Percentiles rank a stretch among this genome's conserved stretches.
These are phyloP conservation scores for Microdon myrmicae DNA, from an alignment of 2,888 invertebrate genomes.

Conservation along the genomic window DNA sequence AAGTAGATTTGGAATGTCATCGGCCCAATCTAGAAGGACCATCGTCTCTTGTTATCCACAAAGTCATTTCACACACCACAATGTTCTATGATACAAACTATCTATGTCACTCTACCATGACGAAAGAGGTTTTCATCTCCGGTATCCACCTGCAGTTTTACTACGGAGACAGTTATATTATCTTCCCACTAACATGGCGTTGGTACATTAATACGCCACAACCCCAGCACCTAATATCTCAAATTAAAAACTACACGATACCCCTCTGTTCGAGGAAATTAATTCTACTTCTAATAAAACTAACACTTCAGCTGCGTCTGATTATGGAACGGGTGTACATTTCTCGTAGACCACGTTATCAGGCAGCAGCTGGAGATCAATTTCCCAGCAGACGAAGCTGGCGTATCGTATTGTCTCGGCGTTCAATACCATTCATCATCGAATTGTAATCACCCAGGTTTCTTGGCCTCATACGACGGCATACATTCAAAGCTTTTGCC, in stretches of 20 bases:
- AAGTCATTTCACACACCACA: no score
- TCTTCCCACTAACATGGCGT: constrained; percentile 19
- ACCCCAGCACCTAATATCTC: constrained; percentile 24
- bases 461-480: constrained; percentile 9
- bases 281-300: constrained; percentile 38
- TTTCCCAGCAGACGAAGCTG: constrained; percentile 16
- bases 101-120: no score
- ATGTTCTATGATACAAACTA: no score
- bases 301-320: constrained; percentile 35
- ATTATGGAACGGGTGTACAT: constrained; percentile 37
- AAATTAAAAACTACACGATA: constrained; percentile 28
- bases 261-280: constrained; percentile 25
- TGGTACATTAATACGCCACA: constrained; percentile 34
- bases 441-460: constrained; percentile 38
- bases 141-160: constrained; percentile 30
- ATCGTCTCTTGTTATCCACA: no score
- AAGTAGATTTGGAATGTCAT: no score
- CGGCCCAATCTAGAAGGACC: no score
- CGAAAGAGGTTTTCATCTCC: no score
- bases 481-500: constrained; percentile 8
- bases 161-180: constrained; percentile 26
- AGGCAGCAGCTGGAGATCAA: constrained; percentile 40
- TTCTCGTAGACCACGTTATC: background rate
- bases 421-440: constrained; percentile 43
- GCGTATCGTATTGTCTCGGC: constrained; percentile 15